Conservation (phyloP, 1,140 invertebrate genomes). For the Phortica variegata region DNA sequence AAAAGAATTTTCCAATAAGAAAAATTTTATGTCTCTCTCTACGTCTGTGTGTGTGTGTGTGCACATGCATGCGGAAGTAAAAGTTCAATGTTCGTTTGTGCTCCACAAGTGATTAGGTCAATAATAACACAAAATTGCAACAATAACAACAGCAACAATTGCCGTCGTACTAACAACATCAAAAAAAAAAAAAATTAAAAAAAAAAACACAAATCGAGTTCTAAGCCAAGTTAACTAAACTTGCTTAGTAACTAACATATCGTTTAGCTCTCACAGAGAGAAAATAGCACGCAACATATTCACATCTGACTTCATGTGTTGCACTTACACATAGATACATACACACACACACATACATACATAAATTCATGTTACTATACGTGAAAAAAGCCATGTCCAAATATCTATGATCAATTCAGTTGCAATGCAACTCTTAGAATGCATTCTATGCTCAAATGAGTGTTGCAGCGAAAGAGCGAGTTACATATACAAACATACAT, state of each 20-base stretch:
- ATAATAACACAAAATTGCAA: constrained; percentile 48
- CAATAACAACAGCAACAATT: constrained; percentile 19
- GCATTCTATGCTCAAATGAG: too few species aligned
- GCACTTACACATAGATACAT: too few species aligned
- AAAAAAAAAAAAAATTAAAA: constrained; percentile 11
- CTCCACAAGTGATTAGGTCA: constrained; percentile 58
- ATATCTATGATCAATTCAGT: too few species aligned
- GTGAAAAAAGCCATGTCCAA: too few species aligned
- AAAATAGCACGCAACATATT: constrained; percentile 24
- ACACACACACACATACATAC: background rate
- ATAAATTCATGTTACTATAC: too few species aligned
- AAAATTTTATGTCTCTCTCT: too few species aligned
- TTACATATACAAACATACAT: too few species aligned
- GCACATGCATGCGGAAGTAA: constrained; percentile 55
- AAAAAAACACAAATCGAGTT: background rate
- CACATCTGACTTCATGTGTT: too few species aligned
- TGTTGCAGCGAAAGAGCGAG: too few species aligned
- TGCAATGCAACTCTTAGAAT: too few species aligned
- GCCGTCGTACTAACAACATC: constrained; percentile 8
- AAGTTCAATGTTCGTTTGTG: constrained; percentile 58
- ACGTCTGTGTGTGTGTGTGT: too few species aligned
- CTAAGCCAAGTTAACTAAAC: background rate
- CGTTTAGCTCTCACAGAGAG: constrained; percentile 1
- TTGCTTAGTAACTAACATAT: background rate
- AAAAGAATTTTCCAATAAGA: too few species aligned